Percentiles rank a stretch among this genome's conserved stretches.
phyloP scores from a whole-genome alignment of 1,140 invertebrate genomes.

The Oryzaephilus surinamensis region DNA sequence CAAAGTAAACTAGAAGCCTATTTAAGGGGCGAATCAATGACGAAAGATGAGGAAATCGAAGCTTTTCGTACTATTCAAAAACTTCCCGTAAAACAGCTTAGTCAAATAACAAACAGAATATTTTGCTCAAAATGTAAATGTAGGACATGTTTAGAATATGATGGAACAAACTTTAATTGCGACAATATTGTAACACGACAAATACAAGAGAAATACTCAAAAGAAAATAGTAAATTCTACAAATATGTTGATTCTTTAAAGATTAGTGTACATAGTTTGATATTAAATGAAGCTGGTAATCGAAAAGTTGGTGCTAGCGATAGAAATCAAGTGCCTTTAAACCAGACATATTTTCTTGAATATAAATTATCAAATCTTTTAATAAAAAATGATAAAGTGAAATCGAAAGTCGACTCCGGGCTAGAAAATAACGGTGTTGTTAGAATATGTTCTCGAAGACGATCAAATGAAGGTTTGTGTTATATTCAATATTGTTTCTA shows the following conservation, averaged over 20 bases:
- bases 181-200: constrained; percentile 9
- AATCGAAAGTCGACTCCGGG: constrained; percentile 26
- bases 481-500: too few relatives aligned
- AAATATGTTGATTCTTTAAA: constrained; percentile 30
- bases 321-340: constrained; percentile 14
- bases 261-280: constrained; percentile 23
- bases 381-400: constrained; percentile 13
- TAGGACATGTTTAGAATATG: constrained; percentile 20
- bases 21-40: constrained; percentile 29
- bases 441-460: constrained; percentile 24
- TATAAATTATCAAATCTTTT: constrained; percentile 28
- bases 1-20: constrained; percentile 20
- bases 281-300: constrained; percentile 25
- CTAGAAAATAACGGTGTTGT: constrained; percentile 21
- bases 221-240: constrained; percentile 12
- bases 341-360: constrained; percentile 30
- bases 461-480: constrained; percentile 8
- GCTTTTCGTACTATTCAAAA: constrained; percentile 31
- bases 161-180: constrained; percentile 19
- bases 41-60: constrained; percentile 25
- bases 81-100: constrained; percentile 27
- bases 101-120: constrained; percentile 18
- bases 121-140: constrained; percentile 16
- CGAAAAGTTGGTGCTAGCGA: constrained; percentile 18
- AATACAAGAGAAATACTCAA: constrained; percentile 10